Evolutionary conservation across 2,113 vertebrate genomes (phyloP), one percentile per base, ranked within the genome.

Genomic region (Hydrochoerus hydrochaeris): DNA sequence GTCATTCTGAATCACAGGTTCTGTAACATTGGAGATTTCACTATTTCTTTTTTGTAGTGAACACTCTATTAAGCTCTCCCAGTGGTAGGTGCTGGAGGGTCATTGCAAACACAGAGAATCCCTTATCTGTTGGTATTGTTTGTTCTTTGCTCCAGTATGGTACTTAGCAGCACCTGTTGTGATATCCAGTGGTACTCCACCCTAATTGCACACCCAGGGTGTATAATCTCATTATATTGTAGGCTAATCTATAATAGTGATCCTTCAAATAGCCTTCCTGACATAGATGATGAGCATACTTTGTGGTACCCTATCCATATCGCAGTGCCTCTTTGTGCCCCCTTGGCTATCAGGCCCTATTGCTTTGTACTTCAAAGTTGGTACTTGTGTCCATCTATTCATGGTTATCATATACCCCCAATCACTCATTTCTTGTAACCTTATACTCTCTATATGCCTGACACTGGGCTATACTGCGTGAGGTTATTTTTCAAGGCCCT

Each of bases 81-180:
- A 1, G 0, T 60, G 52, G 44, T 10, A 20, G n/a, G 20, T 65
- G 1, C 2, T 88, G n/a, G 30, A 41, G 0, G 44, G 12, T 58
- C 44, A 20, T 5, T 54, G 28, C 38, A 80, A 67, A 73, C 26
- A 16, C 49, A 65, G 24, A 1, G 26, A 44, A n/a, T 73, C 4
- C 20, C 58, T 41, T 24, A 8, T 28, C 20, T 12, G 26, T 35
- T 82, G 28, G 13, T 22, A 78, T 57, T 65, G 35, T 20, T 26
- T 77, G 57, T 58, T 41, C 30, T 54, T 65, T 38, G 22, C 1
- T 52, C 44, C 84, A 46, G 9, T 28, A 13, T 49, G 3, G 38
- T 71, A 75, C 19, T 44, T 32, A 63, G 41, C 7, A 14, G 71
- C 62, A 44, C 1, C 2, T 71, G 12, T 46, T 41, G 22, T 32